Conservation (phyloP, 2,113 vertebrate genomes). For the Charina bottae region DNA sequence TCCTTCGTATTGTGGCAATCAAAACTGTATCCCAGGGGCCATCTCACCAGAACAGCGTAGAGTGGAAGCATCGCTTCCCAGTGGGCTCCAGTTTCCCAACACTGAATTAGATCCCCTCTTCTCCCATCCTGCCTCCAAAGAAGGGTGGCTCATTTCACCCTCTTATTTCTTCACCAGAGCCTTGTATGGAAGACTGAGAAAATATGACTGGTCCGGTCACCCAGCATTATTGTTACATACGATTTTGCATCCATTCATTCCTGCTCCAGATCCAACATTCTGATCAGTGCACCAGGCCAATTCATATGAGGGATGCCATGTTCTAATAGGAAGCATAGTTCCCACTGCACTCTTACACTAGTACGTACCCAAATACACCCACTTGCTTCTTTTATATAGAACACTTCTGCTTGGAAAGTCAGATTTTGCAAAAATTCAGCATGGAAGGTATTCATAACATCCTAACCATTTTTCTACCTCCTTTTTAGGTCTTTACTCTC, state of each 20-base stretch:
- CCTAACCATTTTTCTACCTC: constrained; percentile 39
- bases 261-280: neutral
- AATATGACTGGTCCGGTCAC: neutral
- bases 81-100: neutral
- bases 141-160: too few species aligned
- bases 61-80: too few species aligned
- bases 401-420: neutral
- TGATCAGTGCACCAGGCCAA: neutral
- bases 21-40: too few species aligned
- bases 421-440: neutral
- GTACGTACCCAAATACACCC: too few species aligned
- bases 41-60: too few species aligned
- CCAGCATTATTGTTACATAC: too few species aligned
- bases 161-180: too few species aligned
- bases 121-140: too few species aligned
- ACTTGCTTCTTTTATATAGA: too few species aligned
- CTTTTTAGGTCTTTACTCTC: constrained; percentile 86
- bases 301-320: neutral
- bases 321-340: neutral
- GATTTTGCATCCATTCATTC: neutral
- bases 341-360: neutral
- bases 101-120: neutral
- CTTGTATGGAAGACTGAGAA: neutral
- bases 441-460: neutral
- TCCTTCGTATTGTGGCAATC: too few species aligned